Evolutionary conservation across 1,140 invertebrate species (phyloP), one percentile per base, ranked within the genome.

Genomic region (Drosophila trapezifrons): DNA sequence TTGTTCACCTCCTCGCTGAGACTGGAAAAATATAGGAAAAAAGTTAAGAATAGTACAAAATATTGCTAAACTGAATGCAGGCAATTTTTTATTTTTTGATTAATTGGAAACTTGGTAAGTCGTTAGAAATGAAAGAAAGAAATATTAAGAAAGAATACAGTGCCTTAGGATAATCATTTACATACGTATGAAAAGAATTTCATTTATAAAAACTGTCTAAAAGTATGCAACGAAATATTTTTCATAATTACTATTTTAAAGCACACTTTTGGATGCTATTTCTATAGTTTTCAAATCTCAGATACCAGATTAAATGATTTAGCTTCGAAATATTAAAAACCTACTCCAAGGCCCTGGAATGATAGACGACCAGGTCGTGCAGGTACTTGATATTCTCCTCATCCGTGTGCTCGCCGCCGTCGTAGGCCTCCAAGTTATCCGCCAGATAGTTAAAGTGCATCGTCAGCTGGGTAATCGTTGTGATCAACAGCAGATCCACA

Each of bases 371-470:
- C 3, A 73, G 35, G 13, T 80, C 10, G 12, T 80, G 84, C 17
- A 82, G 60, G 46, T 64, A 87, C 18, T 78, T 75, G 8, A 85
- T 25, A 12, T 87, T 87, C 69, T 89, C 83, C 29, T 70, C 69
- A 8, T 83, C 64, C 20, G 55, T 67, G 13, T 87, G 84, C 10
- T 55, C 46, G 2, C 40, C 69, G 0, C 84, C 83, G 7, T 87
- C 69, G 65, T 87, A 85, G 22, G 40, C 60, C 37, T 63, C 75
- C 57, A 90, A 29, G 0, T 52, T 65, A 4, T 90, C 64, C 43
- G 85, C 81, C 47, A 90, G 62, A 4, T 86, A 86, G 25, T 71
- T 90, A 4, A 90, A 90, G 32, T 90, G 85, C 85, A 90, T 90
- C 0, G 87, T 90, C 67, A 90, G 27, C 55, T 90, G 85, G n/a